These are phyloP conservation scores for Rhinichthys osculus DNA, from an alignment of 2,797 vertebrate species.

Conservation along the genomic window DNA sequence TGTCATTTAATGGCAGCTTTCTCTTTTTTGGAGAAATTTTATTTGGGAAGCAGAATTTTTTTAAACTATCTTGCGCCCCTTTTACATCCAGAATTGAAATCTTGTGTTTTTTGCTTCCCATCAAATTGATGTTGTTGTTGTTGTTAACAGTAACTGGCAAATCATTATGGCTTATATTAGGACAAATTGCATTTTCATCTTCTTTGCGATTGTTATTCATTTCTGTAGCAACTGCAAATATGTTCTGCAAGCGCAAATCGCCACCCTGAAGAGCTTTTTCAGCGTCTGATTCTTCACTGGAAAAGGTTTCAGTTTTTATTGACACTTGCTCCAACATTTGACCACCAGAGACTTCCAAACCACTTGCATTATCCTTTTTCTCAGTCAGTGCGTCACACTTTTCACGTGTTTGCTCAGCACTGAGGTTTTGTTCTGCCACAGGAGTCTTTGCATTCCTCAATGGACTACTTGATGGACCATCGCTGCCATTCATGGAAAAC, in stretches of 20 bases:
- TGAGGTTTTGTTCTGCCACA: constrained; percentile 53
- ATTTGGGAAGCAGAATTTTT: constrained; percentile 28
- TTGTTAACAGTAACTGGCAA: constrained; percentile 33
- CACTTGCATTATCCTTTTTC: constrained; percentile 4
- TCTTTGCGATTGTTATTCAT: constrained; percentile 25
- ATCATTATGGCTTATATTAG: constrained; percentile 25
- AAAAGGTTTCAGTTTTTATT: constrained; percentile 21
- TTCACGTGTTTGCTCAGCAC: constrained; percentile 21
- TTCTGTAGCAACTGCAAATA: constrained; percentile 38
- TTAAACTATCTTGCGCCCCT: constrained; percentile 50
- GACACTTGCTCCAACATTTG: constrained; percentile 27
- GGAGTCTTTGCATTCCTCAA: neutral
- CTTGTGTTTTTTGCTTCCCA: neutral
- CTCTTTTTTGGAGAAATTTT: constrained; percentile 60
- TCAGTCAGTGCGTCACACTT: constrained; percentile 9
- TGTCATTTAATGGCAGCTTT: constrained; percentile 64
- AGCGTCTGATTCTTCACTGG: constrained; percentile 34
- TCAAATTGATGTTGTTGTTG: neutral
- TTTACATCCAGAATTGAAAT: constrained; percentile 40
- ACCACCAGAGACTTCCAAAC: constrained; percentile 1
- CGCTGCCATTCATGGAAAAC: constrained; percentile 78
- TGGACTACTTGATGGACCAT: constrained; percentile 30
- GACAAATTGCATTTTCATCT: constrained; percentile 23
- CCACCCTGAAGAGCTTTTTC: constrained; percentile 30
- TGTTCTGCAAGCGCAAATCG: constrained; percentile 23